Evolutionary conservation across 2,888 invertebrate species (phyloP).

Genomic region (Ectobius pallidus): DNA sequence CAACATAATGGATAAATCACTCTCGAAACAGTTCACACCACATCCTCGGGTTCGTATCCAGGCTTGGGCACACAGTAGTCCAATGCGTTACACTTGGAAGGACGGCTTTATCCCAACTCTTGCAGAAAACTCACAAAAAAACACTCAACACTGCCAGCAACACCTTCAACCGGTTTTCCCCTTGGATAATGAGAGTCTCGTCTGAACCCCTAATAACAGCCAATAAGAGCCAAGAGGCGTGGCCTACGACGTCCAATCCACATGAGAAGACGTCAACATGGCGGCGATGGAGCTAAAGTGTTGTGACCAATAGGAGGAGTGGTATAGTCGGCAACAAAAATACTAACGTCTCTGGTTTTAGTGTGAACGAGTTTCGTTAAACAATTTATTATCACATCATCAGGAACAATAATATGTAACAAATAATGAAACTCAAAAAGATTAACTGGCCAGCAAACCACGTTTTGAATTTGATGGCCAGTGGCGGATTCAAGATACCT

Average conservation of each 20-base stretch:
- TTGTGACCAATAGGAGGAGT: background rate
- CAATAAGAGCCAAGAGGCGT: background rate
- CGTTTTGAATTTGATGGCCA: background rate
- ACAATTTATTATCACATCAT: no score
- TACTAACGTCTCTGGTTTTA: background rate
- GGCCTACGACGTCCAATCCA: conserved; percentile 1
- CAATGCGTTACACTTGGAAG: background rate
- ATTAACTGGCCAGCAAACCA: background rate
- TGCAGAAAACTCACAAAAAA: no score
- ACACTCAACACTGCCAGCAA: background rate
- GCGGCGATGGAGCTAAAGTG: background rate
- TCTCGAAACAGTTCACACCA: background rate
- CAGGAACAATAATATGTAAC: no score
- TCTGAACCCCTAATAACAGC: background rate
- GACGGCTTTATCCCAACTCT: no score
- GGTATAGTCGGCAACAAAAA: background rate
- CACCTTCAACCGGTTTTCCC: background rate
- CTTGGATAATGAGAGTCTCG: background rate
- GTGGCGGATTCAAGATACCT: background rate
- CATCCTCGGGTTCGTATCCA: background rate
- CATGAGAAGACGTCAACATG: background rate
- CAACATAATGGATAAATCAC: background rate
- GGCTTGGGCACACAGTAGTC: background rate
- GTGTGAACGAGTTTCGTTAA: background rate
- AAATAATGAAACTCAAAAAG: no score